Base-by-base conservation (phyloP, 1,140 invertebrate genomes). In the Charaxes varanes region DNA sequence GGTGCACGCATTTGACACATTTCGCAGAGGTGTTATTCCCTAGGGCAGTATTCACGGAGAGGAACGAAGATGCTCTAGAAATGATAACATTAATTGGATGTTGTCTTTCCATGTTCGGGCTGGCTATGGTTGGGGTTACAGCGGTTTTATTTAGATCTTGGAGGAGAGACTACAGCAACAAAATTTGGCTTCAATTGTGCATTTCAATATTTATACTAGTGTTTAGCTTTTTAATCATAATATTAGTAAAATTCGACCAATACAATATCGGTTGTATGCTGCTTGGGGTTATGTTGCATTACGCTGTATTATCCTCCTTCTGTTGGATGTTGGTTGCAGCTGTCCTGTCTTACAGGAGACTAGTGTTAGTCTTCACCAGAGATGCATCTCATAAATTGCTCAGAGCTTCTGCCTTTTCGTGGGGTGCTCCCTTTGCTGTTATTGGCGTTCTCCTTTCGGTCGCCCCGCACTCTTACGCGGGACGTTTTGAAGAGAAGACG, bases 301-400 rank as follows among this genome's bases (percentile, higher is more conserved):
- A 86, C 47, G 65, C 78, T 1, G 68, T 85, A 7, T 31, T 86
- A 2, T 53, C 81, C 1, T 84, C 84, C 0, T 86, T 86, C 53
- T 82, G 76, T 41, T 86, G 85, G 85, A 86, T 86, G 85, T 46
- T 86, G 11, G 77, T 86, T 0, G 78, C 84, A 4, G 85, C 84
- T 5, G 54, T 84, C 0, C 28, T 86, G 3, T 85, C 85, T 4
- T 86, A 85, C 43, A 54, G 78, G 24, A 52, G 85, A 34, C 45
- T 85, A 7, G 84, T 86, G 3, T 53, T 73, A 23, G 79, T 86
- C 2, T 85, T 86, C 21, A 68, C 70, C 2, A 62, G 73, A 36
- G 77, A 78, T 22, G 60, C 73, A n/a, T 83, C 84, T 3, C 81
- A 85, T 31, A 82, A 82, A 40, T 51, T 86, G 13, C 45, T 86